These are phyloP conservation scores for Himalopsyche tibetana DNA, from an alignment of 2,888 invertebrate species.

Conservation along the genomic window DNA sequence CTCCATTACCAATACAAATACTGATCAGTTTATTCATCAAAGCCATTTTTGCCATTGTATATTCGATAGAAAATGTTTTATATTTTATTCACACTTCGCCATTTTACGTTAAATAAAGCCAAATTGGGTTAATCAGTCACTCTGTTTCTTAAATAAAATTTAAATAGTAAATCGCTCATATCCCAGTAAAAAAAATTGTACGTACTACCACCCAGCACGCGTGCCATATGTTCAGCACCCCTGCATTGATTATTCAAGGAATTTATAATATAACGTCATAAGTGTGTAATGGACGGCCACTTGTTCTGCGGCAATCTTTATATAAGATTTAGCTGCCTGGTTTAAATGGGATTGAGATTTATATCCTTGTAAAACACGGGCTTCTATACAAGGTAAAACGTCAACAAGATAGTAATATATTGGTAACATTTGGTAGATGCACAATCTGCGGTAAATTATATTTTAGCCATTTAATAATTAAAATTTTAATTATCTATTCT, in stretches of 20 bases:
- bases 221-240: neutral
- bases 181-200: neutral
- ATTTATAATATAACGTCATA: neutral
- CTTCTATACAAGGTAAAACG: conserved; percentile 5
- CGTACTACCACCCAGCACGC: neutral
- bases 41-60: too few species aligned
- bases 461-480: neutral
- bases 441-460: neutral
- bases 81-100: too few species aligned
- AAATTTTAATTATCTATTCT: neutral
- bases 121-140: too few species aligned
- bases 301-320: neutral
- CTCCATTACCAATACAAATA: too few species aligned
- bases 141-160: too few species aligned
- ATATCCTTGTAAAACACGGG: neutral
- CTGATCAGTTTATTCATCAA: too few species aligned
- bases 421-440: neutral
- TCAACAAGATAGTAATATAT: neutral
- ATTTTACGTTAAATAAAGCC: too few species aligned
- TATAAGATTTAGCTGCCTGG: neutral
- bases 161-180: too few species aligned
- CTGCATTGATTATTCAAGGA: neutral
- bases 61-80: too few species aligned
- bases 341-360: conserved; percentile 8
- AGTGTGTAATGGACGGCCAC: neutral